Conservation (phyloP, 92 coral and sea anemone species). For the Epizoanthus rinbou region DNA sequence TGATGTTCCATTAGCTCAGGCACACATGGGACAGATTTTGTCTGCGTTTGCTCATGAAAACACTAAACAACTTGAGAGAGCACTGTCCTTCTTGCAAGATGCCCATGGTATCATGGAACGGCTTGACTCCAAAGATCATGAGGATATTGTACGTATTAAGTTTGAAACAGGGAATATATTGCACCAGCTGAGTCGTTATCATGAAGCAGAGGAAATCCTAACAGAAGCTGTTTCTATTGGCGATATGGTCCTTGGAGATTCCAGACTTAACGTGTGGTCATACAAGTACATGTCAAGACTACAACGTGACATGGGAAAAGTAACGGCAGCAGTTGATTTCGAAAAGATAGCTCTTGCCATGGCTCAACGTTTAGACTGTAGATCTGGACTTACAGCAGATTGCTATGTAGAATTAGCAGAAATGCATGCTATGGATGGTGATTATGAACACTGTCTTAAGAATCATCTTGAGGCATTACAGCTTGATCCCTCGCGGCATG, state of each 20-base stretch:
- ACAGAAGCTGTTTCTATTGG: no score
- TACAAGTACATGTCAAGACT: no score
- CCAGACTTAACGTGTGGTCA: no score
- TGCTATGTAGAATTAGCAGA: constrained; percentile 16
- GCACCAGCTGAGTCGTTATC: no score
- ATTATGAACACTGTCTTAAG: constrained; percentile 4
- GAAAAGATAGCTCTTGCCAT: constrained; percentile 9
- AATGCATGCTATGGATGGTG: background rate
- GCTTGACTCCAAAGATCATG: no score
- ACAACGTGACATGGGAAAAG: constrained; percentile 2
- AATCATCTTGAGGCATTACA: background rate
- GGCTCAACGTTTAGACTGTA: constrained; percentile 12
- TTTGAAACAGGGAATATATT: no score
- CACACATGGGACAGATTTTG: constrained; percentile 16
- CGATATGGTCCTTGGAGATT: no score
- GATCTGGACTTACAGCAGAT: constrained; percentile 5
- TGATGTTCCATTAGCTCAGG: background rate
- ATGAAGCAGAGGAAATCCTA: no score
- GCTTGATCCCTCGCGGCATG: constrained; percentile 13
- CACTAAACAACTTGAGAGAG: no score
- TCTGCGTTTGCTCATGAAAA: background rate
- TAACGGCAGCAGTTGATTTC: background rate
- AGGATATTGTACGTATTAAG: no score
- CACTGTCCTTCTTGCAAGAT: no score
- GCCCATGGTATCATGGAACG: no score